Evolutionary conservation across 2,888 invertebrate species (phyloP).

Genomic region (Branchellion lobata): DNA sequence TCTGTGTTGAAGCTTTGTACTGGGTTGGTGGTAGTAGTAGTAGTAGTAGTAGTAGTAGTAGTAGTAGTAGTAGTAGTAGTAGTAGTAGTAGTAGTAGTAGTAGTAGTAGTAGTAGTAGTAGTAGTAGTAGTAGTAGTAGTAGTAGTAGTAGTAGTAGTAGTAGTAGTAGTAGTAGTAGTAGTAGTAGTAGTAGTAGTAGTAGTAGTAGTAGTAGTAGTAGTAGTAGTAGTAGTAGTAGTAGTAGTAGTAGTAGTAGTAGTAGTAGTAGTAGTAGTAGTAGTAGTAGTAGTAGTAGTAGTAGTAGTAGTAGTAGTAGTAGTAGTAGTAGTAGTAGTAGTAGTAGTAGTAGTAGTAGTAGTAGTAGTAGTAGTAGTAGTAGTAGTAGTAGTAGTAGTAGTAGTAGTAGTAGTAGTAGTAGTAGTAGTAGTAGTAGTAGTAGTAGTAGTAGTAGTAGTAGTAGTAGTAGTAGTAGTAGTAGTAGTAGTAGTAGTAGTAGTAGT

Average conservation of each 20-base stretch:
- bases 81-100: constrained; percentile 17
- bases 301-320: constrained; percentile 43
- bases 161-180: constrained; percentile 10
- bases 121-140: constrained; percentile 33
- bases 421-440: constrained; percentile 34
- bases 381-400: constrained; percentile 13
- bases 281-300: constrained; percentile 42
- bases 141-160: constrained; percentile 40
- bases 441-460: neutral
- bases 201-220: constrained; percentile 34
- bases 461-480: constrained; percentile 36
- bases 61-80: no score
- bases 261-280: constrained; percentile 39
- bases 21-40: no score
- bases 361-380: constrained; percentile 25
- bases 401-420: constrained; percentile 34
- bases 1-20: no score
- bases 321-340: constrained; percentile 42
- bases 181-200: constrained; percentile 22
- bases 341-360: constrained; percentile 39
- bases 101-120: constrained; percentile 34
- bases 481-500: constrained; percentile 42
- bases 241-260: neutral
- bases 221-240: constrained; percentile 35
- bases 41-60: no score